A percentile compares a stretch with the other conserved stretches of the same genome.
These are phyloP conservation scores for Anabacerthia variegaticeps DNA, from an alignment of 2,797 vertebrate genomes.

Conservation along the genomic window DNA sequence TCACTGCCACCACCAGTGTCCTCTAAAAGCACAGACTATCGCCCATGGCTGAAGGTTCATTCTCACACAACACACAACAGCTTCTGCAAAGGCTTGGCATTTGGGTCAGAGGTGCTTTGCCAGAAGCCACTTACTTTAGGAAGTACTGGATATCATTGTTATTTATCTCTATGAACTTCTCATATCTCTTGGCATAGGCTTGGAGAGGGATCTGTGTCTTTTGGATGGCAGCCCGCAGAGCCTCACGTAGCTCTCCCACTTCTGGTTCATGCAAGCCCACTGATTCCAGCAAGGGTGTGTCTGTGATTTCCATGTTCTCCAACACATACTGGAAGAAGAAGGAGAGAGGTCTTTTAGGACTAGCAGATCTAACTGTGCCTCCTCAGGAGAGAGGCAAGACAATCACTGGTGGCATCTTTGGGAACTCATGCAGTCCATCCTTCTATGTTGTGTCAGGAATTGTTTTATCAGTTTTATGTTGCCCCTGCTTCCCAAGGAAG, in stretches of 20 bases:
- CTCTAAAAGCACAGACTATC: not conserved
- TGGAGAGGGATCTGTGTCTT: constrained; percentile 84
- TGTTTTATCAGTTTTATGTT: not conserved
- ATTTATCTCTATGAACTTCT: constrained; percentile 84
- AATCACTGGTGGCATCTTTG: not conserved
- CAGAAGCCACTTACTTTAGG: constrained; percentile 77
- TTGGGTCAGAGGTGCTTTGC: not conserved
- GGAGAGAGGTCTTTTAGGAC: not conserved
- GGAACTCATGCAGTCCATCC: not conserved
- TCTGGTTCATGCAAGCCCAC: constrained; percentile 84
- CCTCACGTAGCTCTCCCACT: constrained; percentile 80
- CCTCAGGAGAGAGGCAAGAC: not conserved
- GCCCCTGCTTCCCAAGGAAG: not conserved
- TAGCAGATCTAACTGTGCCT: not conserved
- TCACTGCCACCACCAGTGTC: not conserved
- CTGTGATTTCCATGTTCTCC: constrained; percentile 81
- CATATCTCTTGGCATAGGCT: constrained; percentile 86
- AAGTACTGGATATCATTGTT: constrained; percentile 81
- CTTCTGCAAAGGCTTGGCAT: not conserved
- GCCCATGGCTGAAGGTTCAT: not conserved
- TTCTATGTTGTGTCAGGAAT: not conserved
- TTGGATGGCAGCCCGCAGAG: constrained; percentile 72
- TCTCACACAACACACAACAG: not conserved
- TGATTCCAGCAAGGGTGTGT: constrained; percentile 78
- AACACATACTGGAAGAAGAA: constrained; percentile 82